Base-by-base conservation (phyloP, 2,797 vertebrate species). In the Remorina albescens region DNA sequence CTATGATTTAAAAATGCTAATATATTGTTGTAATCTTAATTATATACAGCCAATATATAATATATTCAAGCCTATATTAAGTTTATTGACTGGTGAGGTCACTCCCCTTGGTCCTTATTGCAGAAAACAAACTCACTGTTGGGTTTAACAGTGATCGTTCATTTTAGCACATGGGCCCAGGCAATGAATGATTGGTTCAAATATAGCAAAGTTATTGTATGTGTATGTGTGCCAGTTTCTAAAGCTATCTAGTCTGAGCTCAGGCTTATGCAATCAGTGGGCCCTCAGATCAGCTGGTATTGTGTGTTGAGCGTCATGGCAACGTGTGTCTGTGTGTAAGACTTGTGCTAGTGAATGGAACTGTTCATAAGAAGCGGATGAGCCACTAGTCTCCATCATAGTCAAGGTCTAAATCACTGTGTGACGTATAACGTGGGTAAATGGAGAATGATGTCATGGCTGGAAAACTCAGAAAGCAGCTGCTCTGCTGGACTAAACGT, bases 251-350 rank as follows among this genome's bases (percentile, higher is more conserved):
- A 71, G 84, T 89, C 85, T 91, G 80, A 86, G 82, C 72, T 62
- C 58, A 86, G 80, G 74, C 59, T 90, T 90, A 88, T 79, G 85
- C 42, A 88, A 89, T 88, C 77, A 83, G 65, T 61, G 69, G 66
- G 79, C 47, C 50, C 62, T 76, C 57, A 21, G 61, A 89, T 88
- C 86, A 88, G 82, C 84, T 83, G 78, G 85, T 76, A 53, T 62
- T 81, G 84, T 87, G 80, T 81, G 64, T 75, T 25, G 25, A 80
- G 78, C 5, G 72, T 81, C 84, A 89, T 91, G 78, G 86, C 83
- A 91, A 90, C 87, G 71, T 25, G 74, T 88, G 53, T 85, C 61
- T 78, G 72, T 87, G 88, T 80, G 83, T 83, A 30, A 71, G 81
- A 74, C 56, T 47, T 19, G 25, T 32, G 54, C 73, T 78, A 49